A percentile compares a stretch with the other conserved stretches of the same genome.
These are phyloP conservation scores for Prunella himalayana DNA, from an alignment of 2,113 vertebrate species.

Conservation along the genomic window DNA sequence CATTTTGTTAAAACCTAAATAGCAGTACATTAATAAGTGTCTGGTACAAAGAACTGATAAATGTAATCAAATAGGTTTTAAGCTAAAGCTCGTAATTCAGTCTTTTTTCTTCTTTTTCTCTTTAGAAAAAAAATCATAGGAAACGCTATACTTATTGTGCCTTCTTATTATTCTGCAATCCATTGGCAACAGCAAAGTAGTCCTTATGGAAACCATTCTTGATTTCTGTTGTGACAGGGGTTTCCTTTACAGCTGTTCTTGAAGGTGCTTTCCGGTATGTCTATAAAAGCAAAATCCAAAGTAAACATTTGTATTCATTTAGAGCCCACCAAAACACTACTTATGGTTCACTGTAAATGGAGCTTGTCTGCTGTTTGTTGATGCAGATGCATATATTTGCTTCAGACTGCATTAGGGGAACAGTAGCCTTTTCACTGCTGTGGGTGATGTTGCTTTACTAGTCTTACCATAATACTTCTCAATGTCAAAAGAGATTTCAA, in stretches of 20 bases:
- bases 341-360: not conserved
- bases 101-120: constrained; percentile 33
- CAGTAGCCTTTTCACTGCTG: not conserved
- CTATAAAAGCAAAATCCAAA: constrained; percentile 51
- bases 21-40: constrained; percentile 55
- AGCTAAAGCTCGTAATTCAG: constrained; percentile 61
- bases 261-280: constrained; percentile 76
- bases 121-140: not conserved
- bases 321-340: not conserved
- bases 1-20: constrained; percentile 57
- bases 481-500: not conserved
- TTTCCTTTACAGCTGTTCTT: constrained; percentile 50
- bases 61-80: constrained; percentile 50
- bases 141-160: constrained; percentile 61
- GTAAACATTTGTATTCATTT: not conserved
- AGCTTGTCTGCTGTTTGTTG: not conserved
- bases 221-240: constrained; percentile 45
- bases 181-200: constrained; percentile 65
- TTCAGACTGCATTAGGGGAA: not conserved
- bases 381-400: not conserved
- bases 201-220: constrained; percentile 79
- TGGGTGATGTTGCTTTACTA: not conserved
- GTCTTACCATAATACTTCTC: not conserved
- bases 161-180: constrained; percentile 72
- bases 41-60: constrained; percentile 60